Conservation (phyloP, 2,113 vertebrate genomes). For the Muntiacus muntjak region DNA sequence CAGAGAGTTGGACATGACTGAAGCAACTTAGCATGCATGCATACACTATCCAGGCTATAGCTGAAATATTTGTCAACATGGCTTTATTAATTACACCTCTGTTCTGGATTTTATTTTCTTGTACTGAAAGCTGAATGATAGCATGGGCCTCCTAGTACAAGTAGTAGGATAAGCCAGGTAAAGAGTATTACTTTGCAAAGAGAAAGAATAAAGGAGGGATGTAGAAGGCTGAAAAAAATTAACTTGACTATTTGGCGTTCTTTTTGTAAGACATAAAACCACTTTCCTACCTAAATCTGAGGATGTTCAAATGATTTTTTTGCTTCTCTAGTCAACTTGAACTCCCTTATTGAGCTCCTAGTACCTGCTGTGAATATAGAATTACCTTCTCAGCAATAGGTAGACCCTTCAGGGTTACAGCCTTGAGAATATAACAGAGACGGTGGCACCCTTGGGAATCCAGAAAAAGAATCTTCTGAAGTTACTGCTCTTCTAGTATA, state of each 20-base stretch:
- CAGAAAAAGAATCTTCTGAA: neutral
- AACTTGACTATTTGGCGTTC: neutral
- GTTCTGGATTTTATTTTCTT: neutral
- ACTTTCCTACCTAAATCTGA: neutral
- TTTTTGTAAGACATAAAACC: neutral
- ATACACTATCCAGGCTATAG: neutral
- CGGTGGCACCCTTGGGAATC: neutral
- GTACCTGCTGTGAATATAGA: conserved; percentile 4
- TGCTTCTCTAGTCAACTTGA: neutral
- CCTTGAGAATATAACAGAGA: neutral
- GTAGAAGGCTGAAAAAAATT: neutral
- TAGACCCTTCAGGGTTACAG: neutral
- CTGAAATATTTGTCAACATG: neutral
- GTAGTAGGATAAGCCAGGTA: neutral
- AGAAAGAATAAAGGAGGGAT: neutral
- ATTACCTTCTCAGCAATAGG: conserved; percentile 1
- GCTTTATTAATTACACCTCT: neutral
- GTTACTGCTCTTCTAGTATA: neutral
- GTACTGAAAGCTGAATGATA: neutral
- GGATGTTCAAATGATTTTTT: neutral
- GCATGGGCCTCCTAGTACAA: neutral
- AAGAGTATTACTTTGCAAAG: neutral
- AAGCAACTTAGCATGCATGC: neutral
- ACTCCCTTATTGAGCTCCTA: neutral
- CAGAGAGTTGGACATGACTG: neutral